phyloP scores from a whole-genome alignment of 2,113 vertebrate species.

The Phaetusa simplex region DNA sequence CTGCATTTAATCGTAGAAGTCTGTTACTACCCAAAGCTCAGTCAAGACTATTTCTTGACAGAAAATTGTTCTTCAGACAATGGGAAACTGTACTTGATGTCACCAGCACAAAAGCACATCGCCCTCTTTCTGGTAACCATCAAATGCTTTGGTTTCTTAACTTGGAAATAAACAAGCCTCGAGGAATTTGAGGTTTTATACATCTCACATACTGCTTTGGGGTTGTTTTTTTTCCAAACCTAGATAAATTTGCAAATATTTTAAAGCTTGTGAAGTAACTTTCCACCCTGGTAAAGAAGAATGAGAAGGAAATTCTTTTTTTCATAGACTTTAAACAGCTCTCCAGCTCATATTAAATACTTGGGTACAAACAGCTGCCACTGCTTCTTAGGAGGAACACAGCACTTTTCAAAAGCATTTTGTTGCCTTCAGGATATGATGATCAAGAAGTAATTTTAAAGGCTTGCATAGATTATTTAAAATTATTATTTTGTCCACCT shows the following conservation, averaged over 20 bases:
- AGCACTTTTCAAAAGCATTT: not conserved
- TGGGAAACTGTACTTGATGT: not conserved
- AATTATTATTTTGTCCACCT: not conserved
- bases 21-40: not conserved
- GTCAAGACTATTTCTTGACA: not conserved
- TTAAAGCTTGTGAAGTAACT: constrained; percentile 8
- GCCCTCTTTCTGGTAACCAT: not conserved
- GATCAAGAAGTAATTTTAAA: not conserved
- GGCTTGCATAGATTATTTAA: not conserved
- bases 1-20: not conserved
- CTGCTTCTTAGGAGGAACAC: not conserved
- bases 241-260: not conserved
- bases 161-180: not conserved
- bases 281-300: constrained; percentile 4
- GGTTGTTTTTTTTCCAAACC: not conserved
- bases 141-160: not conserved
- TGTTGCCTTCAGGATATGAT: not conserved
- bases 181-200: not conserved
- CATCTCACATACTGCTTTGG: not conserved
- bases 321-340: not conserved
- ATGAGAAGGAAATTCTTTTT: not conserved
- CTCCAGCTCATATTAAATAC: not conserved
- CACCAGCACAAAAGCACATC: not conserved
- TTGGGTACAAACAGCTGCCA: not conserved
- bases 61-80: not conserved